Evolutionary conservation across 2,113 vertebrate genomes (phyloP).

Genomic region (Microtus ochrogaster): DNA sequence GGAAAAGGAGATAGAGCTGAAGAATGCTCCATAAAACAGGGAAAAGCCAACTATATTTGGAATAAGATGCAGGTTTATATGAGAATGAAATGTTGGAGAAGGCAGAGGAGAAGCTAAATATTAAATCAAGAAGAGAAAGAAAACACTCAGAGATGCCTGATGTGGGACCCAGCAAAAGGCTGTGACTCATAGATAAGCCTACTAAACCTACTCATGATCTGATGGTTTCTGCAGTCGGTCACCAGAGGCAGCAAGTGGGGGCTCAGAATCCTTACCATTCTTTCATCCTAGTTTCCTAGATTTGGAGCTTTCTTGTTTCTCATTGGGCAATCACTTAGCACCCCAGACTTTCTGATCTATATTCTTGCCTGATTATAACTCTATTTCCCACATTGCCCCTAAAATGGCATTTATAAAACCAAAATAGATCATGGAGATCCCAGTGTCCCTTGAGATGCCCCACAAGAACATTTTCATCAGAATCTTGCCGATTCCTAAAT

Average conservation of each 20-base stretch:
- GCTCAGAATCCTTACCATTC: background rate
- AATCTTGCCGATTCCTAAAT: background rate
- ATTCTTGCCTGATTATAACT: background rate
- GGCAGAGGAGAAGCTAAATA: background rate
- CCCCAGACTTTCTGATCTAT: background rate
- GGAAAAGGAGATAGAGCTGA: background rate
- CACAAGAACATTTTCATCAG: background rate
- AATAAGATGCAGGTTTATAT: background rate
- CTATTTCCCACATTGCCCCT: background rate
- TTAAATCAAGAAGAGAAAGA: background rate
- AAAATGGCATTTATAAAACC: background rate
- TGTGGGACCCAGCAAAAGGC: background rate
- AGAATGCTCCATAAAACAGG: background rate
- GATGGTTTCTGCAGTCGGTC: background rate
- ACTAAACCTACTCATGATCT: background rate
- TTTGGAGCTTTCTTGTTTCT: background rate
- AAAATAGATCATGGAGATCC: background rate
- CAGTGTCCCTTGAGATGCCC: background rate
- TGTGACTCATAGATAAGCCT: background rate
- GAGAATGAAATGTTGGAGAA: background rate
- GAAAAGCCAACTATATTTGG: background rate
- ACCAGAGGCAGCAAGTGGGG: background rate
- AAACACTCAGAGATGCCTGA: background rate
- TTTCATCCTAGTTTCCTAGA: background rate
- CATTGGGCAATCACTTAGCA: background rate